Evolutionary conservation across 1,140 invertebrate genomes (phyloP), one percentile per base, ranked within the genome.

Genomic region (Drosophila subobscura): DNA sequence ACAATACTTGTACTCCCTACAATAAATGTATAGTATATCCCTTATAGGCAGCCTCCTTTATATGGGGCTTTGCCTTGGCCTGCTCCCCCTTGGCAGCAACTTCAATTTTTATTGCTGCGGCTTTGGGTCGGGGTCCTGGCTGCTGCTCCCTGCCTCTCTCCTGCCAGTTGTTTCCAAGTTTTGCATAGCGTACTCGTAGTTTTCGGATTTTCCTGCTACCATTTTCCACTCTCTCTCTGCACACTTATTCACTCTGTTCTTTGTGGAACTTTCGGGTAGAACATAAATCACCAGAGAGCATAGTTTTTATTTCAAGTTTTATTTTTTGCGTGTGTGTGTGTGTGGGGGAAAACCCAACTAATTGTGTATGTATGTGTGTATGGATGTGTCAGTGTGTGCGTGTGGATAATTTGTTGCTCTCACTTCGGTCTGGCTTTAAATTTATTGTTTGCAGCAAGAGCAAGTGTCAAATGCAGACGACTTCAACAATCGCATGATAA

Each of bases 21-120:
- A 6, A 27, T 29, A 29, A 7, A 29, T 29, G 16, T 2, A 33
- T 33, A 10, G 16, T 33, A 33, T 29, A 46, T 56, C 59, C 50
- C 47, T 44, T 68, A 52, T 75, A 75, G 72, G 72, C 72, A 54
- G 65, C n/a, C 45, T 55, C 56, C 58, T 54, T 44, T 67, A 58
- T 80, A 81, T 74, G 29, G 2, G 16, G 16, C 1, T 37, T 37
- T 37, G 10, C 73, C 76, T 76, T 77, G 57, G 49, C 45, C 58
- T 60, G 16, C 53, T 47, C 22, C 27, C 29, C 56, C 63, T 12
- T 66, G 16, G 16, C 0, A 20, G 16, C 50, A 6, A 40, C 53
- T 67, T 79, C 81, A 80, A 73, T 81, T 86, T 85, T 84, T 65
- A 77, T 70, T 61, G 68, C 68, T 86, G 77, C 81, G 81, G 81